Conservation (phyloP, 2,888 invertebrate species). For the Perizoma affinitatum region DNA sequence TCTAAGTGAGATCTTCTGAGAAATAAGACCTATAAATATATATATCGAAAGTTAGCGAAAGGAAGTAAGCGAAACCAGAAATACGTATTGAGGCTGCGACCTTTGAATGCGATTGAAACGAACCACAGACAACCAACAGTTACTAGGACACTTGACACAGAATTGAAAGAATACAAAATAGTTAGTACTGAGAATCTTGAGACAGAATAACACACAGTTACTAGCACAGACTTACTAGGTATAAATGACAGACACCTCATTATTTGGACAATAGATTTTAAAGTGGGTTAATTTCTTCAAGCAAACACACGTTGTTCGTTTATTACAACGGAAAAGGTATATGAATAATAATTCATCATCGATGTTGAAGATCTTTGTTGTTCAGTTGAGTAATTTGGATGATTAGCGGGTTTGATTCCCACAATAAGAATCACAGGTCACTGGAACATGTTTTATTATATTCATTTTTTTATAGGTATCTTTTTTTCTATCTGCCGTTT, state of each 20-base stretch:
- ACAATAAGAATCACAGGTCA: constrained; percentile 8
- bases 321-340: constrained; percentile 18
- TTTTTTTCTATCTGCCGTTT: background rate
- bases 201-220: background rate
- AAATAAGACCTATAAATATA: too few relatives aligned
- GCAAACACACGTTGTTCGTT: constrained; percentile 16
- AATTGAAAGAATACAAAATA: background rate
- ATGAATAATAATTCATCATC: constrained; percentile 19
- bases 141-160: constrained; percentile 2
- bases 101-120: constrained; percentile 26
- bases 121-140: constrained; percentile 3
- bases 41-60: constrained; percentile 25
- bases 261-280: constrained; percentile 25
- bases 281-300: constrained; percentile 24
- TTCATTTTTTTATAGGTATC: too few relatives aligned
- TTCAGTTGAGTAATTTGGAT: constrained; percentile 17
- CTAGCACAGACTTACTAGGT: too few relatives aligned
- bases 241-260: constrained; percentile 5
- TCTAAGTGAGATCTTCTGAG: too few relatives aligned
- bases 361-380: constrained; percentile 11
- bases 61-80: constrained; percentile 39
- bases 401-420: constrained; percentile 16
- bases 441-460: too few relatives aligned
- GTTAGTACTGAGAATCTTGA: too few relatives aligned
- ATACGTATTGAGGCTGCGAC: constrained; percentile 41